phyloP scores from a whole-genome alignment of 2,888 invertebrate species.

The Harmothoe impar region DNA sequence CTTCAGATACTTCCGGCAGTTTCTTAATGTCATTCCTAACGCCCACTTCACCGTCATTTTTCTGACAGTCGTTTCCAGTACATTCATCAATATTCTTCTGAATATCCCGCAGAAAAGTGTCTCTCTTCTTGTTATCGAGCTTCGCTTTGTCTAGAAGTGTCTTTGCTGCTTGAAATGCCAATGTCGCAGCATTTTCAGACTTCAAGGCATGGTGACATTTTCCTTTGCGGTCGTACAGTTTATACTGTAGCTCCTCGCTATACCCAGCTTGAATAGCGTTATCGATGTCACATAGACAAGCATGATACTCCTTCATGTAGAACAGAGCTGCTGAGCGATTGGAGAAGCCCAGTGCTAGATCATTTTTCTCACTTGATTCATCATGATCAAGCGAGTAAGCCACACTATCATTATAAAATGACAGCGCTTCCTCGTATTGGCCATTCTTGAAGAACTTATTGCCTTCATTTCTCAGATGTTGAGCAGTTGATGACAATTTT shows the following conservation, averaged over 20 bases:
- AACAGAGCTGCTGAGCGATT: conserved; percentile 82
- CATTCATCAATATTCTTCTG: conserved; percentile 38
- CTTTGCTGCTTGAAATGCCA: conserved; percentile 74
- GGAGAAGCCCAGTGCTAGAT: conserved; percentile 77
- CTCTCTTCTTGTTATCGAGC: conserved; percentile 57
- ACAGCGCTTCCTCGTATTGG: conserved; percentile 75
- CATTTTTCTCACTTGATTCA: conserved; percentile 46
- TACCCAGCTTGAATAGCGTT: conserved; percentile 85
- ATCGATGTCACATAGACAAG: conserved; percentile 79
- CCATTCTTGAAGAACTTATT: conserved; percentile 79
- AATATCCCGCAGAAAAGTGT: conserved; percentile 30
- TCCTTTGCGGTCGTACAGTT: conserved; percentile 87
- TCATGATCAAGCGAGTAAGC: conserved; percentile 60
- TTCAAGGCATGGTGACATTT: conserved; percentile 87
- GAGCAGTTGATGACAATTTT: conserved; percentile 88
- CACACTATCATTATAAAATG: conserved; percentile 74
- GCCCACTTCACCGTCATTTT: neutral
- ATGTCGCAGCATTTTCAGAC: conserved; percentile 82
- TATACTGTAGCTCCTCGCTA: conserved; percentile 87
- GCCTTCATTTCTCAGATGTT: conserved; percentile 78
- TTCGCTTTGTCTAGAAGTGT: conserved; percentile 60
- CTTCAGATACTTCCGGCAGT: conserved; percentile 23
- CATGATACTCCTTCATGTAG: conserved; percentile 76
- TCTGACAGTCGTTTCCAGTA: neutral
- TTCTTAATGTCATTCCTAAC: neutral